Conservation (phyloP, 2,797 vertebrate species). For the Phylloscopus collybita region DNA sequence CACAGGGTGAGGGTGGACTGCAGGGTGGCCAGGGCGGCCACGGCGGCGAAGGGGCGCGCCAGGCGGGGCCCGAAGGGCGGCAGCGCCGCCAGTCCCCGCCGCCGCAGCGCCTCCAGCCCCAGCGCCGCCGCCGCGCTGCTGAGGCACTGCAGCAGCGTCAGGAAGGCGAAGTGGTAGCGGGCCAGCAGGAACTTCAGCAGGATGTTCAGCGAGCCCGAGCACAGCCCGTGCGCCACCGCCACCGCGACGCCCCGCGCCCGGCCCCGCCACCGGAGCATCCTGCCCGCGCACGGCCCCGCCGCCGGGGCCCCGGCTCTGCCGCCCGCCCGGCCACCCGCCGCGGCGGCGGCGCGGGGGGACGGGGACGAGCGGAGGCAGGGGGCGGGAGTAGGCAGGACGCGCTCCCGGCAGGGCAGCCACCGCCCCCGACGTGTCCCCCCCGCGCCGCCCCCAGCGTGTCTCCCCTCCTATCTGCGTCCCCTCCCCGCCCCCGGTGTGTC, state of each 20-base stretch:
- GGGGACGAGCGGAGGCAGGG: not conserved
- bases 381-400: not conserved
- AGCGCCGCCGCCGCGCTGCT: slow-evolving; percentile 89
- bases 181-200: slow-evolving; percentile 93
- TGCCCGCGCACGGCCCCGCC: not conserved
- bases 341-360: not conserved
- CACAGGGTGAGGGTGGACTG: slow-evolving; percentile 95
- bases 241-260: slow-evolving; percentile 88
- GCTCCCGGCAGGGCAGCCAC: not conserved
- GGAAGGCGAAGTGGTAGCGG: slow-evolving; percentile 88
- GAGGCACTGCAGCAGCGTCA: slow-evolving; percentile 93
- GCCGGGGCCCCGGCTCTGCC: not conserved
- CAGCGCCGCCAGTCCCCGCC: slow-evolving; percentile 85
- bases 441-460: not conserved
- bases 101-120: slow-evolving; percentile 87
- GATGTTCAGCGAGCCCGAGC: slow-evolving; percentile 96
- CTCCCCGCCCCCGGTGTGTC: not conserved
- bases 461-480: not conserved
- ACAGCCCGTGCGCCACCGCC: slow-evolving; percentile 93
- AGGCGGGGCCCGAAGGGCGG: slow-evolving; percentile 89
- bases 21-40: slow-evolving; percentile 89
- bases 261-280: slow-evolving; percentile 68
- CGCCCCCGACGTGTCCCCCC: not conserved
- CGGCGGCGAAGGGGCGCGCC: slow-evolving; percentile 87
- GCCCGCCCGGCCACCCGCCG: not conserved